Evolutionary conservation across 2,113 vertebrate species (phyloP).

Genomic region (Ciconia maguari): DNA sequence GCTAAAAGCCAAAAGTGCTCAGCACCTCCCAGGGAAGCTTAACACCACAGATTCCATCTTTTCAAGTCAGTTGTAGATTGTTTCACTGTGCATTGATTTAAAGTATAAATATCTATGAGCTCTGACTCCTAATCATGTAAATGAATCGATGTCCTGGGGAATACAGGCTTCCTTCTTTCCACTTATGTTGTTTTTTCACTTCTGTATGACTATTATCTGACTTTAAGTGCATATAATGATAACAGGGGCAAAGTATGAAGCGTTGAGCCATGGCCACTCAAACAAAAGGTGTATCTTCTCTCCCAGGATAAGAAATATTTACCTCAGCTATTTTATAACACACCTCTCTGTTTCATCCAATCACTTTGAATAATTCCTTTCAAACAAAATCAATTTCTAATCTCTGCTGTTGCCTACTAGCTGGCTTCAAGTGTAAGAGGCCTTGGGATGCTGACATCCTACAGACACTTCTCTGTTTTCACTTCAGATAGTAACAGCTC

Average conservation of each 20-base stretch:
- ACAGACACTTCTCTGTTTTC: neutral
- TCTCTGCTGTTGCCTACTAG: neutral
- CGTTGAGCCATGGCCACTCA: neutral
- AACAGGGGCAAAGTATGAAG: neutral
- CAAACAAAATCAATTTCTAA: slow-evolving; percentile 14
- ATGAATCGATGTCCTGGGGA: neutral
- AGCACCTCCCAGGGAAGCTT: neutral
- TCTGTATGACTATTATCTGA: neutral
- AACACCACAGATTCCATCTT: neutral
- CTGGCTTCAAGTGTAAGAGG: neutral
- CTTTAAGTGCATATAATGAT: neutral
- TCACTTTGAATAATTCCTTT: neutral
- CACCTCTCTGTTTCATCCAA: neutral
- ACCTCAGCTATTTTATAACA: neutral
- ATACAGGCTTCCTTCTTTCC: neutral
- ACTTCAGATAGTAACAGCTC: neutral
- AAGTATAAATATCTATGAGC: neutral
- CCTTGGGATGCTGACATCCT: neutral
- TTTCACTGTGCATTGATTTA: neutral
- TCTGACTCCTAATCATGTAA: neutral
- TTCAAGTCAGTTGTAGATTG: neutral
- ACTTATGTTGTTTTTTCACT: neutral
- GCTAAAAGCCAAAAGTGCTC: neutral
- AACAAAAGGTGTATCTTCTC: neutral
- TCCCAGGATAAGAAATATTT: neutral